Conservation (phyloP, 2,888 invertebrate genomes). For the Oxyteleia sp. region DNA sequence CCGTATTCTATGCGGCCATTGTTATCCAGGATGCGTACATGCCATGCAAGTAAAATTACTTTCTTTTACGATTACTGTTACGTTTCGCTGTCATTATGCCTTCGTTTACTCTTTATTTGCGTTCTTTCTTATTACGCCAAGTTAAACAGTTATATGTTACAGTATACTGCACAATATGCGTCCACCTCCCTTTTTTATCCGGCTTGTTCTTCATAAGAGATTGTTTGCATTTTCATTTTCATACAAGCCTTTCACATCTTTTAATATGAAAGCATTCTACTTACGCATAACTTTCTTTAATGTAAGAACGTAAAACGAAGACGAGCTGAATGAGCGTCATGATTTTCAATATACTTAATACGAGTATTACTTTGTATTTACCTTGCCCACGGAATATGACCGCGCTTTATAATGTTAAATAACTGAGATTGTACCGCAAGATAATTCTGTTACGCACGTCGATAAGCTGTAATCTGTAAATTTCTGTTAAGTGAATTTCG, state of each 20-base stretch:
- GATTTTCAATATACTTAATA: constrained; percentile 56
- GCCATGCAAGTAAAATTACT: constrained; percentile 59
- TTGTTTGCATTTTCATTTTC: constrained; percentile 60
- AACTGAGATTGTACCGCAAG: not conserved
- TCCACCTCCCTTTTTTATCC: constrained; percentile 19
- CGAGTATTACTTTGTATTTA: constrained; percentile 16
- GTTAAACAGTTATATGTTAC: constrained; percentile 58
- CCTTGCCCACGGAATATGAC: too few species aligned
- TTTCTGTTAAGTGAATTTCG: not conserved
- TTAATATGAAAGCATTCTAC: constrained; percentile 60
- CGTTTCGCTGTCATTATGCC: constrained; percentile 65
- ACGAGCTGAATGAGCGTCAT: constrained; percentile 37
- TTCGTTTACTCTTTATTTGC: constrained; percentile 66
- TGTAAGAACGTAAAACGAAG: constrained; percentile 53
- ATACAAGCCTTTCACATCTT: constrained; percentile 56
- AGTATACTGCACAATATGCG: constrained; percentile 37
- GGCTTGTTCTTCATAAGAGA: constrained; percentile 52
- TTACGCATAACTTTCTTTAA: constrained; percentile 59
- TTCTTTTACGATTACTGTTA: constrained; percentile 66
- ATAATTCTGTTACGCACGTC: constrained; percentile 1
- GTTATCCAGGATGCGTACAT: constrained; percentile 62
- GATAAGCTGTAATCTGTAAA: not conserved
- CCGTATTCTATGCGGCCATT: constrained; percentile 59
- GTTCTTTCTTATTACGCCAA: constrained; percentile 49
- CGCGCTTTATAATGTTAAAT: constrained; percentile 11